These are phyloP conservation scores for Thecocarcelia acutangulata DNA, from an alignment of 2,888 invertebrate species.

Conservation along the genomic window DNA sequence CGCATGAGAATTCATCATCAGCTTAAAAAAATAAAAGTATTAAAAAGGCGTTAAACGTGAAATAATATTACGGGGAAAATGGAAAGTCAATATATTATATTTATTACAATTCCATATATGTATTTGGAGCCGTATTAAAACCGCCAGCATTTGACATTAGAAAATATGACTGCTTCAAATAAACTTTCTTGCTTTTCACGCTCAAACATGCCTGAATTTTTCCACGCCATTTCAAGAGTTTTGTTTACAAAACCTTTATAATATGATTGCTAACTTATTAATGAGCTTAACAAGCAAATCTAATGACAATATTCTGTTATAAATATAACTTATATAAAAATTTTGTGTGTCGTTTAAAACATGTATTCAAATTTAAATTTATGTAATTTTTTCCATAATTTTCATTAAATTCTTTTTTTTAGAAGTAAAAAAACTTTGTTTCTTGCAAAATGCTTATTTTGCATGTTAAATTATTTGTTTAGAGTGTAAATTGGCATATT, in stretches of 20 bases:
- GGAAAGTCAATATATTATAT: no score
- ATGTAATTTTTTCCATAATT: constrained; percentile 10
- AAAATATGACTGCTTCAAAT: not conserved
- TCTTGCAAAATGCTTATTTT: constrained; percentile 58
- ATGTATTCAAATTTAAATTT: constrained; percentile 13
- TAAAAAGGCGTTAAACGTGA: not conserved
- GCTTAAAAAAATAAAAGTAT: not conserved
- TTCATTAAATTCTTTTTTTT: constrained; percentile 32
- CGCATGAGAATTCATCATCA: constrained; percentile 1
- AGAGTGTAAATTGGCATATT: constrained; percentile 64
- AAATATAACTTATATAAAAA: not conserved
- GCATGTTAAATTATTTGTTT: constrained; percentile 68
- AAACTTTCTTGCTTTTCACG: not conserved
- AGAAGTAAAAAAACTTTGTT: constrained; percentile 13
- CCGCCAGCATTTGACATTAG: no score
- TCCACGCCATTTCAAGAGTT: constrained; percentile 28
- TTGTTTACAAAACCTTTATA: constrained; percentile 53
- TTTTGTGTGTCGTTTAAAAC: not conserved
- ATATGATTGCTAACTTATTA: constrained; percentile 45
- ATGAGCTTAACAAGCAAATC: constrained; percentile 51
- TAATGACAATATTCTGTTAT: constrained; percentile 9
- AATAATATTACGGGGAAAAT: constrained; percentile 11
- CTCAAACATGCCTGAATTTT: not conserved
- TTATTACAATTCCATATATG: no score
- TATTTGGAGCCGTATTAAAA: no score